A percentile compares a stretch with the other conserved stretches of the same genome.
Conservation (phyloP, 2,797 vertebrate genomes). For the Schizopygopsis malacanthus region DNA sequence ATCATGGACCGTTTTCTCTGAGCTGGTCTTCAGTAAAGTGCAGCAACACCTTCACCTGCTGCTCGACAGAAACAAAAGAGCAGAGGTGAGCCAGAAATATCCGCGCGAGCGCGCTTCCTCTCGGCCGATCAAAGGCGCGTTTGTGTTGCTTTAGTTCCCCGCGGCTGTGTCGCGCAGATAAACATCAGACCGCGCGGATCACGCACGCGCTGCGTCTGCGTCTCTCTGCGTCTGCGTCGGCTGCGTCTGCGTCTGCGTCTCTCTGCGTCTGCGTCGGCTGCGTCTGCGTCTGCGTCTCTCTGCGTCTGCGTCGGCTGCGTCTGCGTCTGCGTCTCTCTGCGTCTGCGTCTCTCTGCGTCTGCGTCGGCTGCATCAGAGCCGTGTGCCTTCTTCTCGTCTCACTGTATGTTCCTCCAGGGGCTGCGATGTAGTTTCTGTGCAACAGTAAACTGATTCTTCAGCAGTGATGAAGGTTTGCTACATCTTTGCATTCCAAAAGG, state of each 20-base stretch:
- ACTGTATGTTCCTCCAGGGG: background rate
- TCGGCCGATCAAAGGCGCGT: conserved; percentile 50
- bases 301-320: too few relatives aligned
- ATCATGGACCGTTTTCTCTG: conserved; percentile 35
- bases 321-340: too few relatives aligned
- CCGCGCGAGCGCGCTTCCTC: conserved; percentile 54
- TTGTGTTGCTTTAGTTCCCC: conserved; percentile 28
- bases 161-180: conserved; percentile 47
- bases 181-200: conserved; percentile 44
- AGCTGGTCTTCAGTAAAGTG: conserved; percentile 55
- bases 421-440: background rate
- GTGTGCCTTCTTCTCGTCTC: conserved; percentile 1
- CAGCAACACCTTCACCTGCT: conserved; percentile 60
- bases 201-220: background rate
- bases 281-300: too few relatives aligned
- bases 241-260: too few relatives aligned
- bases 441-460: background rate
- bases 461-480: background rate
- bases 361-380: too few relatives aligned
- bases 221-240: too few relatives aligned
- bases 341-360: too few relatives aligned
- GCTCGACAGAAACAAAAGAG: conserved; percentile 57
- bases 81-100: conserved; percentile 52
- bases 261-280: too few relatives aligned
- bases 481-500: too few relatives aligned